Base-by-base conservation (phyloP, 2,888 invertebrate species). In the Molanna angustata region DNA sequence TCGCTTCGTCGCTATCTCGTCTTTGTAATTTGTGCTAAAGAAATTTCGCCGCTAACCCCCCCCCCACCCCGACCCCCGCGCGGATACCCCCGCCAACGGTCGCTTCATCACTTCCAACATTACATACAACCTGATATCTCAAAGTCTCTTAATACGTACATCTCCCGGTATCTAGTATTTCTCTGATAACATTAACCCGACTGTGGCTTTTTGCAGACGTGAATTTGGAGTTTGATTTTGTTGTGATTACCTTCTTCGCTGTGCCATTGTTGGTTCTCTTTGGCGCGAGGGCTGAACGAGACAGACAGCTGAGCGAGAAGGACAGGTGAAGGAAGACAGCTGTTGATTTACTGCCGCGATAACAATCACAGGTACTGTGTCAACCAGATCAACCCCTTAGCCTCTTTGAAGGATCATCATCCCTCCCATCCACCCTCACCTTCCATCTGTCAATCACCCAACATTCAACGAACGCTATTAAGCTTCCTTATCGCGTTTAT, bases 1-100 rank as follows among this genome's bases (percentile, higher is more conserved):
- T 73, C 69, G 77, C 76, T 77, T 76, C 74, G 74, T 71, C 70
- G 76, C 75, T 73, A 72, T 69, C 72, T 73, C 69, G 72, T 55
- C 55, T 55, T 72, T 71, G 71, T 74, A 71, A 71, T 65, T 71
- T 67, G 48, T 48, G 50, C 69, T 72, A 69, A 44, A 46, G 70
- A 68, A 64, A 69, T 70, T 73, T 45, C 54, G 52, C 55, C 57
- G 55, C 53, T 57, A 61, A 58, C 60, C 59, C 56, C 62, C 60
- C 61, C 62, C 57, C 62, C 56, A 59, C 62, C 50, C 4, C 19
- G 33, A 37, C 32, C 49, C 44, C 44, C 44, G 33, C 39, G 19
- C 21, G 33, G 41, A 49, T 39, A 21, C 45, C 20, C 40, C 49
- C 21, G 37, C 42, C 47, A 21, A 40, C 27, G 48, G 44, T 40